These are phyloP conservation scores for Mimachlamys varia DNA, from an alignment of 2,888 invertebrate genomes.

Conservation along the genomic window DNA sequence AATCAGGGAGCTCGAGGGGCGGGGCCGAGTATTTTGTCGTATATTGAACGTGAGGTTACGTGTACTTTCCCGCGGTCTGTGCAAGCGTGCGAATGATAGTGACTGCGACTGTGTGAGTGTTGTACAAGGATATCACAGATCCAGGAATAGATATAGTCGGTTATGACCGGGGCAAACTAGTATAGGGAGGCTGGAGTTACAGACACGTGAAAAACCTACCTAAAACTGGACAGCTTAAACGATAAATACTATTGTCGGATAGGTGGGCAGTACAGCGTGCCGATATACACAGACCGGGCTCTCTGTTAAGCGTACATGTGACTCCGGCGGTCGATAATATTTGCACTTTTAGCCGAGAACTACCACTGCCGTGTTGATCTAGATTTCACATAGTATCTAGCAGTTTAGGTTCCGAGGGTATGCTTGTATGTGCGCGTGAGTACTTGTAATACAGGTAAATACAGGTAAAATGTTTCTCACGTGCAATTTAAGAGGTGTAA, in stretches of 20 bases:
- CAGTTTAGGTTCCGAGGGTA: not conserved
- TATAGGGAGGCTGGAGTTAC: not conserved
- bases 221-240: not conserved
- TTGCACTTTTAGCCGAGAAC: not conserved
- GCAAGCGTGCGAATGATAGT: conserved; percentile 17
- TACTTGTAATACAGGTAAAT: not conserved
- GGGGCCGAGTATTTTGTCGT: not conserved
- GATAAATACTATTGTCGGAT: not conserved
- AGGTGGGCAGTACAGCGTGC: not conserved
- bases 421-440: not conserved
- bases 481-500: not conserved
- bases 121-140: not conserved
- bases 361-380: not conserved
- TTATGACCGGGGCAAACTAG: not conserved
- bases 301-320: not conserved
- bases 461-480: not conserved
- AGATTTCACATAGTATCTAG: not conserved
- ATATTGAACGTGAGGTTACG: conserved; percentile 12
- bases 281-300: not conserved
- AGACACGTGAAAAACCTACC: not conserved
- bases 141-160: not conserved
- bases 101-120: not conserved
- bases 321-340: not conserved
- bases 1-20: not conserved
- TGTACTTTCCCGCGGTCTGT: conserved; percentile 8